phyloP scores from a whole-genome alignment of 2,797 vertebrate genomes.

The Hapalemur alaotrensis region DNA sequence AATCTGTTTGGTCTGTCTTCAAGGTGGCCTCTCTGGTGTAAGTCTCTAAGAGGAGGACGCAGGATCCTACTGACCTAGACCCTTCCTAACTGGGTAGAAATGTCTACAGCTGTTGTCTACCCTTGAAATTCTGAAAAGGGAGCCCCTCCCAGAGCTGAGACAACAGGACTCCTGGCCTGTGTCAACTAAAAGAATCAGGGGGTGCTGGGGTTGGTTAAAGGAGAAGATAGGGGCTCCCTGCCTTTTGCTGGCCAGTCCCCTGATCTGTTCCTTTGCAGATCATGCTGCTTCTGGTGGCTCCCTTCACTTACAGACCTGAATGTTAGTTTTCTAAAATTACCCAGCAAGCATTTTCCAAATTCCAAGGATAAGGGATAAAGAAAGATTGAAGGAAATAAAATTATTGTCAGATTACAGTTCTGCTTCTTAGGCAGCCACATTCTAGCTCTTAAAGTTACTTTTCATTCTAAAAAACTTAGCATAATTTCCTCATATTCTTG shows the following conservation, averaged over 20 bases:
- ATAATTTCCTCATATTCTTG: neutral
- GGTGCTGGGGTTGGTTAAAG: neutral
- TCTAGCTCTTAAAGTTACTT: neutral
- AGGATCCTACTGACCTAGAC: neutral
- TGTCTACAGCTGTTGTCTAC: neutral
- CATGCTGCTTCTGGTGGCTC: neutral
- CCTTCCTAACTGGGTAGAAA: neutral
- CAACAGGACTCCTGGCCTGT: neutral
- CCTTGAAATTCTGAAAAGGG: neutral
- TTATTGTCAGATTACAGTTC: neutral
- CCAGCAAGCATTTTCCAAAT: slow-evolving; percentile 37
- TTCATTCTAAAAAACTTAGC: slow-evolving; percentile 9
- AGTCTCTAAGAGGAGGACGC: neutral
- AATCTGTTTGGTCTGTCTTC: neutral
- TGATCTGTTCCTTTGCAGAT: neutral
- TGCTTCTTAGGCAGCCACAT: neutral
- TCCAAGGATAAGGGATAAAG: slow-evolving; percentile 20
- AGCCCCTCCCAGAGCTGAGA: neutral
- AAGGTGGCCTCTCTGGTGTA: neutral
- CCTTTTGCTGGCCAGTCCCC: neutral
- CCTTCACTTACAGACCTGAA: neutral
- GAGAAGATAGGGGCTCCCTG: neutral
- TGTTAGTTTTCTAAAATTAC: slow-evolving; percentile 41
- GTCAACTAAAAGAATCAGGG: neutral
- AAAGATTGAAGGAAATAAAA: slow-evolving; percentile 15